Base-by-base conservation (phyloP, 2,797 vertebrate genomes). In the Pseudocheirus occidentalis region DNA sequence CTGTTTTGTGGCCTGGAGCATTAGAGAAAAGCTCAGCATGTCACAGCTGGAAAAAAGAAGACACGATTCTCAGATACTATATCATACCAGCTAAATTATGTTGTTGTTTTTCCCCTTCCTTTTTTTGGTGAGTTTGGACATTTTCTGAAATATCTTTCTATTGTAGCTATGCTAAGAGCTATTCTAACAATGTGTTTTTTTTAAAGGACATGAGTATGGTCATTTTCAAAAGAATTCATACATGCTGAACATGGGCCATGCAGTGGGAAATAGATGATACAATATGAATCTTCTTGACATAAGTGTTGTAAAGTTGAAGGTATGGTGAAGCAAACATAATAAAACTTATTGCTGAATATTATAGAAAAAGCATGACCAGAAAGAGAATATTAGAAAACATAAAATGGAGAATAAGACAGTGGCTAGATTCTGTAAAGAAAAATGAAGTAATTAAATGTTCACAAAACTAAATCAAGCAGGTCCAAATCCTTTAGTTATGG, bases 251-350 rank as follows among this genome's bases (percentile, higher is more conserved):
- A 96, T 91, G 1, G 31, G 91, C 5, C 58, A 0, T 28, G 28
- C 16, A 28, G 16, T 95, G 28, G 40, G 5, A 94, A 95, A 95
- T 66, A 95, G 73, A 62, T 91, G 24, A 73, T 55, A 46, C 28
- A 73, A 92, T 93, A 91, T 18, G 1, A 93, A 87, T 93, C 13
- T 55, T 94, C 92, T 34, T 94, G 5, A 94, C 29, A 57, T 91
- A 28, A 93, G 52, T 73, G 16, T n/a, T 40, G 0, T n/a, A 92
- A 95, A 92, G 95, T 52, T 21, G 34, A 94, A 95, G 53, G 24
- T 14, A 92, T 0, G 58, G 6, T 54, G n/a, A 94, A 95, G 13
- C 57, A 93, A 93, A 12, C 55, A 93, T 95, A 21, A 92, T 92
- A 87, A 21, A 55, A 1, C 9, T 66, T 91, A 91, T 27, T 92